A percentile compares a stretch with the other conserved stretches of the same genome.
Conservation (phyloP, 2,888 invertebrate genomes). For the Selenia dentaria region DNA sequence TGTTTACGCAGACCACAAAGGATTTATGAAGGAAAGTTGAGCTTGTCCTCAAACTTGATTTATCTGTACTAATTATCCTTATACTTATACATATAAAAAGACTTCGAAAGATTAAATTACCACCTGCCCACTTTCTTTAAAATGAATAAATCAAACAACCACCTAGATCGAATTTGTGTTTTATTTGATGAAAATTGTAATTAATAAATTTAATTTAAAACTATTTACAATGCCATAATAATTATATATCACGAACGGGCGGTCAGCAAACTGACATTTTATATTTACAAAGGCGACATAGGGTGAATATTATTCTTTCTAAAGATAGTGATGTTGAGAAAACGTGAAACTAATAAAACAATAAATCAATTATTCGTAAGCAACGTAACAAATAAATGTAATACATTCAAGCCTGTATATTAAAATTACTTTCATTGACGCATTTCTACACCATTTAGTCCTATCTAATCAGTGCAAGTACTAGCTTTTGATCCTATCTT, state of each 20-base stretch:
- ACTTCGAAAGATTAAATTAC: no score
- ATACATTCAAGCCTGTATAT: slow-evolving; percentile 16
- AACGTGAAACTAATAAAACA: slow-evolving; percentile 15
- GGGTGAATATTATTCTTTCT: slow-evolving; percentile 40
- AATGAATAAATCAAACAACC: slow-evolving; percentile 29
- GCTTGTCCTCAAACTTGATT: no score
- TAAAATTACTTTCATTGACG: slow-evolving; percentile 18
- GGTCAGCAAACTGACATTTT: slow-evolving; percentile 52
- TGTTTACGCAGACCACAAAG: no score
- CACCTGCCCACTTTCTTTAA: no score
- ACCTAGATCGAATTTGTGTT: slow-evolving; percentile 65
- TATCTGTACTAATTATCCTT: no score
- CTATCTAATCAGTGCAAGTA: slow-evolving; percentile 38
- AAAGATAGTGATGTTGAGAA: slow-evolving; percentile 22
- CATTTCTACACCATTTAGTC: slow-evolving; percentile 22
- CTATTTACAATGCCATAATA: slow-evolving; percentile 77
- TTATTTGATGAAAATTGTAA: slow-evolving; percentile 82
- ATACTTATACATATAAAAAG: no score
- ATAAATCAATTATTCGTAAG: slow-evolving; percentile 8
- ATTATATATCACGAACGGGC: slow-evolving; percentile 58
- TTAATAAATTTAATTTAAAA: slow-evolving; percentile 81
- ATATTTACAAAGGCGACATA: slow-evolving; percentile 66
- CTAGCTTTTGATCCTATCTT: slow-evolving; percentile 32
- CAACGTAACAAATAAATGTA: slow-evolving; percentile 16
- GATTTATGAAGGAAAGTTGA: no score